phyloP scores from a whole-genome alignment of 2,888 invertebrate genomes.

The Molorchus minor region DNA sequence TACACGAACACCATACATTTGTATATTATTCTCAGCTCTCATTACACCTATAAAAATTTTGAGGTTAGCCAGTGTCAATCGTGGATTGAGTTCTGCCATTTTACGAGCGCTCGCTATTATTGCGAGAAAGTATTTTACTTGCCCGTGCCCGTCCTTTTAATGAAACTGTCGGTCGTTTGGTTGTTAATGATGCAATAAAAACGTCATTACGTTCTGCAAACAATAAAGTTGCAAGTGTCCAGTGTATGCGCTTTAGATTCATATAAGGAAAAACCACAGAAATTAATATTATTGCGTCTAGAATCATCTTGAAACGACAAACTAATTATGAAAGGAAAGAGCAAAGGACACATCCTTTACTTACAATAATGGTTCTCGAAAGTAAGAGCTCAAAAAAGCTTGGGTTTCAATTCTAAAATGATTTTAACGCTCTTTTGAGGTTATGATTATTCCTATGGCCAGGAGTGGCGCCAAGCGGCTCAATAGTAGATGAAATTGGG shows the following conservation, averaged over 20 bases:
- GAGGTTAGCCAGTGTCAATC: constrained; percentile 21
- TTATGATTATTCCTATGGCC: too few relatives aligned
- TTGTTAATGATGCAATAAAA: constrained; percentile 39
- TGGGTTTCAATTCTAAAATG: too few relatives aligned
- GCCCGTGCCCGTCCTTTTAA: constrained; percentile 24
- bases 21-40: too few relatives aligned
- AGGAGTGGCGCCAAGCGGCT: too few relatives aligned
- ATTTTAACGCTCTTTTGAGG: too few relatives aligned
- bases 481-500: too few relatives aligned
- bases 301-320: background rate
- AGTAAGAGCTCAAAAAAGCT: too few relatives aligned
- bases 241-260: constrained; percentile 1
- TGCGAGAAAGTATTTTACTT: constrained; percentile 14
- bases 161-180: constrained; percentile 37
- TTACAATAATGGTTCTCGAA: too few relatives aligned
- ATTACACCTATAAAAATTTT: background rate
- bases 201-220: constrained; percentile 20
- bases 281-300: constrained; percentile 6
- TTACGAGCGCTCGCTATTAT: constrained; percentile 21
- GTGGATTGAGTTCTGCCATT: constrained; percentile 25
- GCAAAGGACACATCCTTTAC: too few relatives aligned
- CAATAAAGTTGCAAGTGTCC: constrained; percentile 10
- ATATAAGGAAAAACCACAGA: constrained; percentile 6
- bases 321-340: background rate
- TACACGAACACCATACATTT: too few relatives aligned